Conservation (phyloP, 2,797 vertebrate species). For the Syndactyla subalaris region DNA sequence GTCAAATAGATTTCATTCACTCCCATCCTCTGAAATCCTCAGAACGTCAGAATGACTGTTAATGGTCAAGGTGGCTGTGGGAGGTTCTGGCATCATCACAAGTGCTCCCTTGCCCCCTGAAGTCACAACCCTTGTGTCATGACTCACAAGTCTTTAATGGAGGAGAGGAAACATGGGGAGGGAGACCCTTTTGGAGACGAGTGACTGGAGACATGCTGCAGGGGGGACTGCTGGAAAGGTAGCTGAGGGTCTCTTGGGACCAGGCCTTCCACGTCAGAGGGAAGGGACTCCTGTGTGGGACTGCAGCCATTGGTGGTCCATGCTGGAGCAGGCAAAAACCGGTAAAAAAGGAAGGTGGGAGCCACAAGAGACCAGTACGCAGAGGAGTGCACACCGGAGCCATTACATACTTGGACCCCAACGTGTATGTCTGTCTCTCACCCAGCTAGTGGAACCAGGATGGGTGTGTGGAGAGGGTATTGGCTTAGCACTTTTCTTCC, state of each 20-base stretch:
- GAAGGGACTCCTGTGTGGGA: not conserved
- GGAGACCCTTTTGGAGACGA: not conserved
- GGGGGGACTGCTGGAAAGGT: not conserved
- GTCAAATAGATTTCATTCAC: not conserved
- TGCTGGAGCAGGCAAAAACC: not conserved
- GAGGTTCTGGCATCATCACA: not conserved
- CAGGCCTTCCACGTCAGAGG: not conserved
- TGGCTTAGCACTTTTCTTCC: not conserved
- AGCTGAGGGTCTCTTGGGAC: not conserved
- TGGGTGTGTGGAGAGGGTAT: accelerated
- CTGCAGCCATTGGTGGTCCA: not conserved
- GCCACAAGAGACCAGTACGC: not conserved
- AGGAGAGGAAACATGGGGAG: accelerated
- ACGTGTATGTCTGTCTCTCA: accelerated
- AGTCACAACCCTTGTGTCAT: accelerated
- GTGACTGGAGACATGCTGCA: not conserved
- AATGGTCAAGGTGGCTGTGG: not conserved
- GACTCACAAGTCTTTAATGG: not conserved
- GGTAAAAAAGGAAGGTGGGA: not conserved
- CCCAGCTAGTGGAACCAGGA: not conserved
- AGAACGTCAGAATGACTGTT: not conserved
- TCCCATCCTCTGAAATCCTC: not conserved
- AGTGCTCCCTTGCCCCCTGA: not conserved
- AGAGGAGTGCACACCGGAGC: not conserved
- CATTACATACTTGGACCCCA: accelerated